A percentile compares a stretch with the other conserved stretches of the same genome.
Conservation (phyloP, 2,888 invertebrate species). For the Andrena marginata region DNA sequence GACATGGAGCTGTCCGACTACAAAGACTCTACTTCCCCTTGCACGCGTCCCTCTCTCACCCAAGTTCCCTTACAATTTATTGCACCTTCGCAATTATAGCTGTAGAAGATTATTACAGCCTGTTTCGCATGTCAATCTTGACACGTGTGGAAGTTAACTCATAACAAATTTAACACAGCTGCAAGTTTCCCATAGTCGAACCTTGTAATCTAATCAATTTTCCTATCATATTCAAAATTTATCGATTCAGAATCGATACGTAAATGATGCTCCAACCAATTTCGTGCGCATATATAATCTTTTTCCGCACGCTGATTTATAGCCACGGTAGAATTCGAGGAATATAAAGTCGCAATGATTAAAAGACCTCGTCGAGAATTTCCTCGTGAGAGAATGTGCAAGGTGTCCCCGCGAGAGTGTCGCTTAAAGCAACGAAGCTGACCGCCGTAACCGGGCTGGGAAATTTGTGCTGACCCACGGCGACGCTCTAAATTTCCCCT, state of each 20-base stretch:
- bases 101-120: neutral
- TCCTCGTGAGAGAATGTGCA: conserved; percentile 31
- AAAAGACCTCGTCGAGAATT: conserved; percentile 18
- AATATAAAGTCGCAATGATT: conserved; percentile 25
- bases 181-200: neutral
- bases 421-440: neutral
- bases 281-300: neutral
- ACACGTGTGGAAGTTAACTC: neutral
- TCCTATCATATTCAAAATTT: neutral
- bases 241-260: too few species aligned
- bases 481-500: conserved; percentile 49
- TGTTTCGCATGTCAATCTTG: neutral
- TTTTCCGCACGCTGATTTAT: conserved; percentile 15
- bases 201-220: neutral
- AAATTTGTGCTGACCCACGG: conserved; percentile 21
- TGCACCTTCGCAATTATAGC: neutral
- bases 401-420: conserved; percentile 23
- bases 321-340: conserved; percentile 17
- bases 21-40: conserved; percentile 22
- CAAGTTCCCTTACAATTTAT: neutral
- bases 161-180: too few species aligned
- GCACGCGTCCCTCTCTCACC: neutral
- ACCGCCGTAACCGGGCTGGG: neutral
- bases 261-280: neutral
- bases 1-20: neutral